Base-by-base conservation (phyloP, 2,113 vertebrate genomes). In the Gobius niger region DNA sequence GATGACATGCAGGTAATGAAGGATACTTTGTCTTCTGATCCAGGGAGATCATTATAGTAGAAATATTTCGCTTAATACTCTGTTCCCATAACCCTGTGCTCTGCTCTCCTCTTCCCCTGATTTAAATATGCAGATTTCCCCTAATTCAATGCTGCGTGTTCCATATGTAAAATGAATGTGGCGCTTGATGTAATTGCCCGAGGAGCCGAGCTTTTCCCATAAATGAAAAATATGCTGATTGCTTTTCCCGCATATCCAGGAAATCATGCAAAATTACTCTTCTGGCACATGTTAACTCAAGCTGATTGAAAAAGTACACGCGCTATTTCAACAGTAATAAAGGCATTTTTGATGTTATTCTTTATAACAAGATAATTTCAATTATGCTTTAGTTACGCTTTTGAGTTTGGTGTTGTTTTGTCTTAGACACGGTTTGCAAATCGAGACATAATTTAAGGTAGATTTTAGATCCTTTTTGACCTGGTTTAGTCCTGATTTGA, bases 211-310 rank as follows among this genome's bases (percentile, higher is more conserved):
- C 77, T 75, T 77, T 68, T 72, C 66, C 40, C n/a, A 19, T 71
- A 84, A 85, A 88, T 73, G 73, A 79, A 81, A 84, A 78, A 73
- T 76, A 72, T 79, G 83, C 68, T 80, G 82, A 87, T 81, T 82
- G 51, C 34, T 9, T n/a, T 16, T 18, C 10, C 66, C 54, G 46
- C 53, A 67, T 16, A 7, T 63, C 47, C 63, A 67, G 53, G 67
- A 59, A 67, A 73, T 53, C 51, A 51, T 9, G 52, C 67, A 85
- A 79, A 76, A 67, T 46, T 56, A 76, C 47, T 59, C 16, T 6
- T 19, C 7, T 6, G 44, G 44, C 62, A 65, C 16, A 13, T 63
- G 13, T 16, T 9, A 52, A 7, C 73, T 67, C 9, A 1, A 18
- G 54, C 63, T 12, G 16, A 53, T 62, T 34, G n/a, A 68, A 72